These are phyloP conservation scores for Dione juno DNA, from an alignment of 2,888 invertebrate genomes.

Conservation along the genomic window DNA sequence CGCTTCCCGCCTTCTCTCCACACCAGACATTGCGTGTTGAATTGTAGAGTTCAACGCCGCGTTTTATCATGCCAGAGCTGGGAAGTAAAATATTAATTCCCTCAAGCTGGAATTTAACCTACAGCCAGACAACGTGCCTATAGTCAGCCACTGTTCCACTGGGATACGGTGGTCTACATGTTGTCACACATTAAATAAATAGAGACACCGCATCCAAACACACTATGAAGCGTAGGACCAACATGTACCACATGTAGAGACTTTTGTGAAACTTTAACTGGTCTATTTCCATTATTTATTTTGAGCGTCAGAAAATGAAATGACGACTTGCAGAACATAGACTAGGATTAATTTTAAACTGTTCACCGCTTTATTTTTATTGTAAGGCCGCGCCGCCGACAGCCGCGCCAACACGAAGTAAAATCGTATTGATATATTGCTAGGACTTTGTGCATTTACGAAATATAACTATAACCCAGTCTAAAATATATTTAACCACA, in stretches of 20 bases:
- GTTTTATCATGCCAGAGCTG: no score
- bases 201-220: not conserved
- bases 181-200: no score
- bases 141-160: no score
- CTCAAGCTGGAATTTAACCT: no score
- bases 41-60: no score
- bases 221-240: not conserved
- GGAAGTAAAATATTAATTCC: no score
- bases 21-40: no score
- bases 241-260: not conserved
- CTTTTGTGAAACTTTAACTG: slow-evolving; percentile 26
- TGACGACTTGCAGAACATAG: slow-evolving; percentile 37
- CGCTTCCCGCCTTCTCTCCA: no score
- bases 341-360: slow-evolving; percentile 38
- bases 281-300: slow-evolving; percentile 32
- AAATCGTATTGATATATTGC: slow-evolving; percentile 21
- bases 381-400: slow-evolving; percentile 39
- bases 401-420: slow-evolving; percentile 18
- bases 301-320: slow-evolving; percentile 34
- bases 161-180: no score
- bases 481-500: not conserved
- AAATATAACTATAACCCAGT: not conserved
- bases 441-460: slow-evolving; percentile 7
- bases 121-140: no score
- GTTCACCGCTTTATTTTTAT: slow-evolving; percentile 42